Evolutionary conservation across 2,797 vertebrate species (phyloP).

Genomic region (Holocentrus rufus): DNA sequence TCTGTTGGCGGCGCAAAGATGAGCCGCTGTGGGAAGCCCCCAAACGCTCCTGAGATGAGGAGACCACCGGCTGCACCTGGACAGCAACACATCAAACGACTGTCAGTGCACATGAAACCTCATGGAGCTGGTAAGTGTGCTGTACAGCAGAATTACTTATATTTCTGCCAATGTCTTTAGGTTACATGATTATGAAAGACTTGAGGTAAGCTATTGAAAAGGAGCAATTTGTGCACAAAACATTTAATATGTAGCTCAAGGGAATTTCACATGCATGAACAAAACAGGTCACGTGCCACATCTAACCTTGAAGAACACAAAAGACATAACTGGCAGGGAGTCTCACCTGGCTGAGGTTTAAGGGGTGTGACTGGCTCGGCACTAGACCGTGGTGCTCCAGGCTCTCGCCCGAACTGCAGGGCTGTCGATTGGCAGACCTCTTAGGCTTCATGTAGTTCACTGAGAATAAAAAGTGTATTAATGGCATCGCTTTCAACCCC

Average conservation of each 20-base stretch:
- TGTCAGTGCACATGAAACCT: constrained; percentile 4
- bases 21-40: constrained; percentile 72
- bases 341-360: constrained; percentile 98
- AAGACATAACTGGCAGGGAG: too few species aligned
- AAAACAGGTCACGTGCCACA: rapidly evolving
- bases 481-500: background rate
- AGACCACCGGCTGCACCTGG: constrained; percentile 88
- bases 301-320: background rate
- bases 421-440: constrained; percentile 86
- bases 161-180: background rate
- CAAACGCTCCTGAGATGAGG: constrained; percentile 89
- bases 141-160: background rate
- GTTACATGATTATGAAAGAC: background rate
- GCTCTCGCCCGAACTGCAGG: constrained; percentile 87
- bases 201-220: too few species aligned
- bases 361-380: constrained; percentile 88
- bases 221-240: too few species aligned
- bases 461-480: constrained; percentile 35
- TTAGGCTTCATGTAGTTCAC: constrained; percentile 87
- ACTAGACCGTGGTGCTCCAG: constrained; percentile 83
- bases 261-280: too few species aligned
- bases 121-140: background rate
- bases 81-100: constrained; percentile 1
- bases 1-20: constrained; percentile 88
- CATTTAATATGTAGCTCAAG: too few species aligned